phyloP scores from a whole-genome alignment of 2,113 vertebrate genomes.

The Camelus dromedarius region DNA sequence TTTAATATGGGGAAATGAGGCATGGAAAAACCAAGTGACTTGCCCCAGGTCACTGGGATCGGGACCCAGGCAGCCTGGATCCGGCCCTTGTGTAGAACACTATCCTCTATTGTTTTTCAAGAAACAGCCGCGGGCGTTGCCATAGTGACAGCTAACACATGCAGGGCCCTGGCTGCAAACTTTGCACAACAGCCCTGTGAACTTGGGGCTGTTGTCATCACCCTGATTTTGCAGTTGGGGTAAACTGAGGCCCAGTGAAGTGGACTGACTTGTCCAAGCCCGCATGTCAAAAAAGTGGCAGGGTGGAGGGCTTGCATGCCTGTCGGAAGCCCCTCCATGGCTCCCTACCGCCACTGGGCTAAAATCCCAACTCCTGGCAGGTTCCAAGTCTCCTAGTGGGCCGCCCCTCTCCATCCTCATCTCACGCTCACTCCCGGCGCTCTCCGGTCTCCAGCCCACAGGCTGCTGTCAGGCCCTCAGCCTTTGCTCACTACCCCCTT shows the following conservation, averaged over 20 bases:
- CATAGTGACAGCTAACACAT: rapidly evolving
- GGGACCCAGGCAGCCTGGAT: not conserved
- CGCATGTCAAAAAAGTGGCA: not conserved
- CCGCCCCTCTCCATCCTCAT: not conserved
- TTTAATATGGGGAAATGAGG: not conserved
- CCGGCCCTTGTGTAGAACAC: not conserved
- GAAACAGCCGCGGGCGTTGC: not conserved
- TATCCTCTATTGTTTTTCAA: not conserved
- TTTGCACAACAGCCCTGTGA: not conserved
- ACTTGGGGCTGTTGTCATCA: not conserved
- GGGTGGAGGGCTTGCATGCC: not conserved
- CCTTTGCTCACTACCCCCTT: not conserved
- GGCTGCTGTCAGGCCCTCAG: not conserved
- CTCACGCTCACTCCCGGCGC: rapidly evolving
- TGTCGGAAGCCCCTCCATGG: rapidly evolving
- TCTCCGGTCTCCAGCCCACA: not conserved
- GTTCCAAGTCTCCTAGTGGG: not conserved
- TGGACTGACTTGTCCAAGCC: not conserved
- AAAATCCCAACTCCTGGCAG: not conserved
- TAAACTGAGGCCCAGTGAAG: not conserved
- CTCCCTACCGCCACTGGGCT: not conserved
- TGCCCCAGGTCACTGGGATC: not conserved
- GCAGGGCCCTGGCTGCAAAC: not conserved
- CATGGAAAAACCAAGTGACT: not conserved
- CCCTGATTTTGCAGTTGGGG: not conserved